Conservation (phyloP, 2,888 invertebrate species). For the Smittia sp. region DNA sequence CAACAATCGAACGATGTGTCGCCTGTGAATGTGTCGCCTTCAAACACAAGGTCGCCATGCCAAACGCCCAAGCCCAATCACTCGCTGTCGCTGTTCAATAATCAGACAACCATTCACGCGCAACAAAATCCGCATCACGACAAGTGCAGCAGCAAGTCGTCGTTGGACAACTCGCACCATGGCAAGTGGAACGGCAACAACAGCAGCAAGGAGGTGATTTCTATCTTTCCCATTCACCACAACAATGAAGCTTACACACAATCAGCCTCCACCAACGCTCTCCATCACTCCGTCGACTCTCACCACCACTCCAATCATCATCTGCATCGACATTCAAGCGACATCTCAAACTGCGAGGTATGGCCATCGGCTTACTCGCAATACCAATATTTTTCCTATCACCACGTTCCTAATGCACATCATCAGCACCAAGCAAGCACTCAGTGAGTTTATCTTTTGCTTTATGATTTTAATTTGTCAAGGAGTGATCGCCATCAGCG, state of each 20-base stretch:
- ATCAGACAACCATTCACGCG: slow-evolving; percentile 31
- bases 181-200: slow-evolving; percentile 44
- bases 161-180: slow-evolving; percentile 37
- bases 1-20: slow-evolving; percentile 51
- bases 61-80: slow-evolving; percentile 52
- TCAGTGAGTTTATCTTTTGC: slow-evolving; percentile 58
- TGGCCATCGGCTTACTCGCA: slow-evolving; percentile 59
- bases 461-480: slow-evolving; percentile 42
- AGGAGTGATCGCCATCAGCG: background rate
- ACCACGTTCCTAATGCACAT: slow-evolving; percentile 55
- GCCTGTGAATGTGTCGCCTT: slow-evolving; percentile 40
- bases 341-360: slow-evolving; percentile 59
- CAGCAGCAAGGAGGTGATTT: slow-evolving; percentile 43
- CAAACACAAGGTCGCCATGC: slow-evolving; percentile 50
- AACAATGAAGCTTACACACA: slow-evolving; percentile 45
- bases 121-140: slow-evolving; percentile 45
- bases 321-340: slow-evolving; percentile 41
- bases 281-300: slow-evolving; percentile 45
- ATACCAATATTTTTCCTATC: slow-evolving; percentile 66
- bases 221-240: slow-evolving; percentile 42
- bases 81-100: slow-evolving; percentile 46
- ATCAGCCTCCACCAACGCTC: slow-evolving; percentile 47
- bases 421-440: slow-evolving; percentile 53
- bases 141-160: slow-evolving; percentile 41
- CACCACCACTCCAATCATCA: slow-evolving; percentile 36